phyloP scores from a whole-genome alignment of 2,888 invertebrate species.

The Latrodectus hesperus region DNA sequence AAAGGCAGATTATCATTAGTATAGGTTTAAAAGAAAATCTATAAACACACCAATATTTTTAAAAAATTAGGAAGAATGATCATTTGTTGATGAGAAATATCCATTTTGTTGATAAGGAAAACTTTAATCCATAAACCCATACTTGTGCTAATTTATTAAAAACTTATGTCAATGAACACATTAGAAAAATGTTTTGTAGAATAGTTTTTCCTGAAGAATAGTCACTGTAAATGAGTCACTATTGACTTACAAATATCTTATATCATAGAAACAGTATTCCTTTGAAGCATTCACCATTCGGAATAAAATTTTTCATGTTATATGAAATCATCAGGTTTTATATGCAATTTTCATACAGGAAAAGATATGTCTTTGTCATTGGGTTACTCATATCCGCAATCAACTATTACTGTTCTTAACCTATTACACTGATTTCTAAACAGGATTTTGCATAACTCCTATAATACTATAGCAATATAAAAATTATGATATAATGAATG shows the following conservation, averaged over 20 bases:
- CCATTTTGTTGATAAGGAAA: constrained; percentile 18
- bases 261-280: constrained; percentile 68
- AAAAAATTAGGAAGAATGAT: constrained; percentile 18
- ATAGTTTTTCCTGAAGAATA: constrained; percentile 31
- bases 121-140: no score
- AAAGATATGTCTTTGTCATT: not conserved
- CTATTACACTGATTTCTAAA: constrained; percentile 49
- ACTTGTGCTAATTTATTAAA: no score
- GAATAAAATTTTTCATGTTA: constrained; percentile 62
- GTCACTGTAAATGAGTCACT: constrained; percentile 69
- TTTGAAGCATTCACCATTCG: constrained; percentile 67
- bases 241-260: constrained; percentile 60
- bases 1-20: constrained; percentile 25
- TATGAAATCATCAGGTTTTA: constrained; percentile 59
- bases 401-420: constrained; percentile 22
- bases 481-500: not conserved
- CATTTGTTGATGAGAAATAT: constrained; percentile 25
- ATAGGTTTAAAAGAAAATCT: constrained; percentile 22
- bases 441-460: constrained; percentile 6
- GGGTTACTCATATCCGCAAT: constrained; percentile 26
- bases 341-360: constrained; percentile 26
- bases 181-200: constrained; percentile 5
- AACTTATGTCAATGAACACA: constrained; percentile 21
- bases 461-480: no score
- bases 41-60: constrained; percentile 24